phyloP scores from a whole-genome alignment of 2,888 invertebrate genomes.

The Chymomyza fuscimana region DNA sequence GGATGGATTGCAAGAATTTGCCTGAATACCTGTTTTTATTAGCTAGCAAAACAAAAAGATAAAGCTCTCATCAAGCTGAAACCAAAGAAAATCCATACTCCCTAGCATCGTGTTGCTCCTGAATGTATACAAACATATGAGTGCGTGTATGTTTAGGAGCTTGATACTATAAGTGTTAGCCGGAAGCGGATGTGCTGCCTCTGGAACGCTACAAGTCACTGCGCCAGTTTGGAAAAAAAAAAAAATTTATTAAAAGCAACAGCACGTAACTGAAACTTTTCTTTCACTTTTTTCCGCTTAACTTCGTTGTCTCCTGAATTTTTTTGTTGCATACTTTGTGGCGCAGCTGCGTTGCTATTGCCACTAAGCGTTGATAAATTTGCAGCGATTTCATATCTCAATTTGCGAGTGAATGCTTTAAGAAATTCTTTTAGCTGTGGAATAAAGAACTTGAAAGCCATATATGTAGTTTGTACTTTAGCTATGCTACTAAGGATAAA shows the following conservation, averaged over 20 bases:
- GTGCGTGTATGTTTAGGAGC: conserved; percentile 22
- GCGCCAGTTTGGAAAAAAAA: conserved; percentile 48
- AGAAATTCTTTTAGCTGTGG: too few relatives aligned
- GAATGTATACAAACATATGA: not conserved
- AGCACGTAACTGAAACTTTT: conserved; percentile 76
- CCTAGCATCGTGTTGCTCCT: not conserved
- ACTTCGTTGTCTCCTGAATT: not conserved
- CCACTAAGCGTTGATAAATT: not conserved
- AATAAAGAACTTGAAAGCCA: too few relatives aligned
- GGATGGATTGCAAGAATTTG: conserved; percentile 31
- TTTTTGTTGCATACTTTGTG: conserved; percentile 55
- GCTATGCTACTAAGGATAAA: not conserved
- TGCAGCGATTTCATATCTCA: not conserved
- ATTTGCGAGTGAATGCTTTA: too few relatives aligned
- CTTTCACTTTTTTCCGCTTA: conserved; percentile 20
- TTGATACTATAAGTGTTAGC: conserved; percentile 6
- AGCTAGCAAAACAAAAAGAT: too few relatives aligned
- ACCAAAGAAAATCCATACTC: too few relatives aligned
- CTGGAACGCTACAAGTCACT: conserved; percentile 50
- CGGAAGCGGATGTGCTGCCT: conserved; percentile 58
- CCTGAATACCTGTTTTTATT: too few relatives aligned
- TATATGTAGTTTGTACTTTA: not conserved
- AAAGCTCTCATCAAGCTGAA: too few relatives aligned
- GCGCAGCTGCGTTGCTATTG: conserved; percentile 14
- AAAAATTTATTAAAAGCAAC: conserved; percentile 77